These are phyloP conservation scores for Pionites leucogaster DNA, from an alignment of 2,113 vertebrate species.

Conservation along the genomic window DNA sequence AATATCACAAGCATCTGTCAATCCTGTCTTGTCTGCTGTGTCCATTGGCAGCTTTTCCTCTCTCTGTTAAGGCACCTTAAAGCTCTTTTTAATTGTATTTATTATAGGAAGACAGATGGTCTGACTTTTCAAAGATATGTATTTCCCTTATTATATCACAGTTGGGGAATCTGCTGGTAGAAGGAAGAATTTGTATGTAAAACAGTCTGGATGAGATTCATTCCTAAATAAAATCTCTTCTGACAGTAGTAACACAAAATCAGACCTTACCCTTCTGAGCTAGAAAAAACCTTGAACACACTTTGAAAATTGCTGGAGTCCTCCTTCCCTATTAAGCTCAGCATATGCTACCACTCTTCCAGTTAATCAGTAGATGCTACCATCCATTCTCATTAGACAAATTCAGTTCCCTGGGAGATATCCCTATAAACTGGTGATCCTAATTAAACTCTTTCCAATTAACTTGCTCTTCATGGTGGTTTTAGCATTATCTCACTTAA, in stretches of 20 bases:
- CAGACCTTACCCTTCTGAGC: not conserved
- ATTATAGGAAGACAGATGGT: not conserved
- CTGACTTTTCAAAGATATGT: not conserved
- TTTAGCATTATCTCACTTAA: not conserved
- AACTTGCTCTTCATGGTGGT: not conserved
- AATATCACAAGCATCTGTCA: not conserved
- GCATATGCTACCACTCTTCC: not conserved
- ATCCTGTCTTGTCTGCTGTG: not conserved
- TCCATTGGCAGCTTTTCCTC: not conserved
- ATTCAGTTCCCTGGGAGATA: not conserved
- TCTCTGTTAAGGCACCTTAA: not conserved
- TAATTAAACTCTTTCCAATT: conserved; percentile 43
- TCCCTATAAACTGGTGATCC: conserved; percentile 8
- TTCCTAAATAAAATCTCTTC: not conserved
- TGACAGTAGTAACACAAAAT: not conserved
- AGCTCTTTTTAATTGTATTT: not conserved
- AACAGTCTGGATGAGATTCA: not conserved
- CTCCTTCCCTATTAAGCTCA: not conserved
- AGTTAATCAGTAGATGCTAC: conserved; percentile 19
- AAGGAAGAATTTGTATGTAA: not conserved
- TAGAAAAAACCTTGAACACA: not conserved
- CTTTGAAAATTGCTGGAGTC: not conserved
- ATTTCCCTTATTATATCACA: not conserved
- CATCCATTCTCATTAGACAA: conserved; percentile 38
- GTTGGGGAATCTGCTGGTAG: not conserved